Percentiles rank a stretch among this genome's conserved stretches.
Evolutionary conservation across 2,888 invertebrate species (phyloP).

Genomic region (Pyralis farinalis): DNA sequence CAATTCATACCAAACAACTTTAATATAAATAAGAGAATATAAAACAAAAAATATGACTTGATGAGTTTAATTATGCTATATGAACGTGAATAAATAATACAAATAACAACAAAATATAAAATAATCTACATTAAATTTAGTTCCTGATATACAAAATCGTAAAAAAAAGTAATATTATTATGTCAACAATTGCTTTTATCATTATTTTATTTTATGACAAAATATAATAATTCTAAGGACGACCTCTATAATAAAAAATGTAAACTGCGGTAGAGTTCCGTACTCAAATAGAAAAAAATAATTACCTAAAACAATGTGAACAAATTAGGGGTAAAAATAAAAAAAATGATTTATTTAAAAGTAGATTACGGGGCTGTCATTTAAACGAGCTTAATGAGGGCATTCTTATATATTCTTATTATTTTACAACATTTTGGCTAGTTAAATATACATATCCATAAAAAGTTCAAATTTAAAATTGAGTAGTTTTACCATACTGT

Average conservation of each 20-base stretch:
- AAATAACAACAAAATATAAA: conserved; percentile 20
- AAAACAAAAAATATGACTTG: conserved; percentile 10
- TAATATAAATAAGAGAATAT: too few relatives aligned
- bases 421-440: too few relatives aligned
- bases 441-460: too few relatives aligned
- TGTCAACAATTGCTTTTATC: conserved; percentile 22
- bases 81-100: conserved; percentile 19
- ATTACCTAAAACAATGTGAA: too few relatives aligned
- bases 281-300: not conserved
- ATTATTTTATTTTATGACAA: conserved; percentile 16
- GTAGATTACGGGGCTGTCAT: too few relatives aligned
- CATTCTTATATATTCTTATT: too few relatives aligned
- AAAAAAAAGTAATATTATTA: conserved; percentile 23
- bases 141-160: conserved; percentile 26
- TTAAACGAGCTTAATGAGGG: too few relatives aligned
- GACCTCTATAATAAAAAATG: not conserved
- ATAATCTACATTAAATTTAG: conserved; percentile 14
- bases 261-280: not conserved
- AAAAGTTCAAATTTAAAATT: too few relatives aligned
- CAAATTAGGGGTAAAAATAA: too few relatives aligned
- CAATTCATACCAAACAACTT: conserved; percentile 5
- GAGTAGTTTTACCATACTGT: too few relatives aligned
- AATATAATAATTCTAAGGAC: conserved; percentile 7
- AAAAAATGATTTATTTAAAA: too few relatives aligned
- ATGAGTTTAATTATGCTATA: conserved; percentile 7